Percentiles rank a stretch among this genome's conserved stretches.
Evolutionary conservation across 1,140 invertebrate species (phyloP).

Genomic region (Caenorhabditis latens): DNA sequence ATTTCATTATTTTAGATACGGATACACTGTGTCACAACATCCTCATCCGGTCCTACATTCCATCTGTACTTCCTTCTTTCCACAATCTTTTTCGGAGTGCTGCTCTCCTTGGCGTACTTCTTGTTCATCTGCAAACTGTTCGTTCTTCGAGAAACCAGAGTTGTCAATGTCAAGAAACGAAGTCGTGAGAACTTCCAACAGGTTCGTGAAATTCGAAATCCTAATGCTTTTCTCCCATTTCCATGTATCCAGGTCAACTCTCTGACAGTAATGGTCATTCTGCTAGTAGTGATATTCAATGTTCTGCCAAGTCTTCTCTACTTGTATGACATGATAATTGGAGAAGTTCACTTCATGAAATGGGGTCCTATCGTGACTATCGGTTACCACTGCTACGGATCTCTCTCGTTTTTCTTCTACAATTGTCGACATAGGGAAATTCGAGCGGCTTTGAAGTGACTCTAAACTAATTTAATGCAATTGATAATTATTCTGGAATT

Average conservation of each 20-base stretch:
- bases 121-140: slow-evolving; percentile 57
- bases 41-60: slow-evolving; percentile 55
- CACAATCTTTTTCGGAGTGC: slow-evolving; percentile 40
- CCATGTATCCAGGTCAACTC: slow-evolving; percentile 55
- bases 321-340: slow-evolving; percentile 56
- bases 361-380: slow-evolving; percentile 59
- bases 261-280: slow-evolving; percentile 54
- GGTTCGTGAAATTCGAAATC: neutral
- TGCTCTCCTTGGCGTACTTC: slow-evolving; percentile 43
- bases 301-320: slow-evolving; percentile 60
- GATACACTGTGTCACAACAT: slow-evolving; percentile 60
- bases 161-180: slow-evolving; percentile 38
- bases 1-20: slow-evolving; percentile 42
- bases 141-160: slow-evolving; percentile 35
- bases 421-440: slow-evolving; percentile 53
- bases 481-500: neutral
- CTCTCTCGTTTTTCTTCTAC: slow-evolving; percentile 55
- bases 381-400: slow-evolving; percentile 57
- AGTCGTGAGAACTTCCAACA: slow-evolving; percentile 34
- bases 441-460: slow-evolving; percentile 40
- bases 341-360: slow-evolving; percentile 60
- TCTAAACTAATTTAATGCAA: neutral
- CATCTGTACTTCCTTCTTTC: slow-evolving; percentile 59
- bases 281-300: slow-evolving; percentile 57
- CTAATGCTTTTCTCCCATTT: neutral